phyloP scores from a whole-genome alignment of 2,888 invertebrate species.

The Thecocarcelia acutangulata region DNA sequence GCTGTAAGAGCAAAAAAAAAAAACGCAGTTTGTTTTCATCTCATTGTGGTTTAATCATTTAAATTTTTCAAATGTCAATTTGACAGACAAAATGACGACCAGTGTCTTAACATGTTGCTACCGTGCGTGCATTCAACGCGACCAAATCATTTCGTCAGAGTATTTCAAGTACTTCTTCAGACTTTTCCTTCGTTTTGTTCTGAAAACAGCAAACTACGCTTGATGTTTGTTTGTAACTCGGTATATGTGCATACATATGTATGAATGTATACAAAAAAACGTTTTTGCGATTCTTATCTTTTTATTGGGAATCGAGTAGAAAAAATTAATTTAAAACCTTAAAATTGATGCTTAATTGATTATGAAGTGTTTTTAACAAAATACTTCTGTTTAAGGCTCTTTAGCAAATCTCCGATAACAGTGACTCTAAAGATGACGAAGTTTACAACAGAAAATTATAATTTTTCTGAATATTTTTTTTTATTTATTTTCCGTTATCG shows the following conservation, averaged over 20 bases:
- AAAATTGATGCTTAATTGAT: constrained; percentile 69
- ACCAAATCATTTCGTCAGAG: constrained; percentile 6
- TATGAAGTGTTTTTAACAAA: constrained; percentile 50
- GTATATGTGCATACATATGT: too few species aligned
- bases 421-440: constrained; percentile 38
- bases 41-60: constrained; percentile 46
- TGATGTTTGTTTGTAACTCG: too few species aligned
- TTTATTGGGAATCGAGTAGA: constrained; percentile 61
- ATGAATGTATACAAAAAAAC: constrained; percentile 26
- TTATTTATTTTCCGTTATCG: constrained; percentile 53
- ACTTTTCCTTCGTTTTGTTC: constrained; percentile 2
- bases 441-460: constrained; percentile 58
- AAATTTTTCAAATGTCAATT: constrained; percentile 70
- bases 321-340: not conserved
- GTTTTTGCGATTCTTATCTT: constrained; percentile 67
- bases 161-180: constrained; percentile 62
- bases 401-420: constrained; percentile 29
- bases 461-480: constrained; percentile 13
- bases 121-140: constrained; percentile 31
- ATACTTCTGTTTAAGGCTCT: constrained; percentile 14
- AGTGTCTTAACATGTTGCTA: constrained; percentile 70
- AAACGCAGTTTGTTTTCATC: not conserved
- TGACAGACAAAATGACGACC: constrained; percentile 72
- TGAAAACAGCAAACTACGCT: not conserved
- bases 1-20: not conserved